Evolutionary conservation across 2,888 invertebrate genomes (phyloP), one percentile per base, ranked within the genome.

Genomic region (Emesis russula): DNA sequence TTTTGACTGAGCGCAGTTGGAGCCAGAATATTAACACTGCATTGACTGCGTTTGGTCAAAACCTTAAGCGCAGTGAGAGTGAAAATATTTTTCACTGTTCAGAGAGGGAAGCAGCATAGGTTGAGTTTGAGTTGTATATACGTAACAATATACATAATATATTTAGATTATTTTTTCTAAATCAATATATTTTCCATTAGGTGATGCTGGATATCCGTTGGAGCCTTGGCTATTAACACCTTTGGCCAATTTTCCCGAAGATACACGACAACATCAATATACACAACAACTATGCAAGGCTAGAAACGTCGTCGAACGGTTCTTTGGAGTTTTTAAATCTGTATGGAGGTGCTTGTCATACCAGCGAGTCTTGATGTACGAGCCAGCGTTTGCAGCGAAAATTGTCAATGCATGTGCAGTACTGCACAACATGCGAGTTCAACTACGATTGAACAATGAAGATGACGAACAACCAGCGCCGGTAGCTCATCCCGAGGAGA

Each of bases 131-230:
- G 36, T 36, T 36, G 3, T 36, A 36, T 36, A 36, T 36, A 36
- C 36, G 6, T 36, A 36, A 36, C 6, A 53, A 36, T 36, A 36
- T 36, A 36, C 36, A 36, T 36, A 36, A 36, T 36, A 53, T 53
- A 53, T 11, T 53, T 53, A 15, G 53, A 11, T 13, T 53, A 53
- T 53, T 53, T 11, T 53, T 53, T 53, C 11, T 53, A 53, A 53
- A 48, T 48, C 18, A 36, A 36, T 36, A 36, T 36, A 36, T 36
- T 36, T 36, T 36, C 36, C 36, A n/a, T 58, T 58, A 58, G 58
- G 58, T 58, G 58, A 58, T 58, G 58, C 15, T 58, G 58, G 58
- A n/a, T 58, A 58, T 58, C 58, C 58, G n/a, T n/a, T 58, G n/a
- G 58, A 58, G n/a, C 58, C 58, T 6, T 58, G 58, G 58, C 58